Evolutionary conservation across 2,888 invertebrate genomes (phyloP).

Genomic region (Drosophila pseudotakahashii): DNA sequence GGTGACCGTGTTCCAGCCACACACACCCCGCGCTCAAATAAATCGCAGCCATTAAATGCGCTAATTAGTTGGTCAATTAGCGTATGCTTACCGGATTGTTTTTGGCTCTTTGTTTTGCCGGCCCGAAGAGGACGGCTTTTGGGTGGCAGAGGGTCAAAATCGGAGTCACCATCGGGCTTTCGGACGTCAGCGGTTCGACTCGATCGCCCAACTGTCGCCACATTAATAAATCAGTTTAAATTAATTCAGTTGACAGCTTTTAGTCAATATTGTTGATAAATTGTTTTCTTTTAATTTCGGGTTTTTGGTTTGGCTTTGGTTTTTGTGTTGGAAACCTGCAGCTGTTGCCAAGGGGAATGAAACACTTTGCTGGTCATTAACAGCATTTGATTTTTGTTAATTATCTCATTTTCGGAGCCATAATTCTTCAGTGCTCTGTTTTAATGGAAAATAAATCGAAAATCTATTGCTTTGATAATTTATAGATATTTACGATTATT

Average conservation of each 20-base stretch:
- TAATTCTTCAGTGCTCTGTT: neutral
- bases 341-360: constrained; percentile 31
- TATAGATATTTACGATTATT: neutral
- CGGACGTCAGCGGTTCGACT: constrained; percentile 48
- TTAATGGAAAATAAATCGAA: neutral
- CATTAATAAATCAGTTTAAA: constrained; percentile 71
- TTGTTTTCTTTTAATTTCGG: constrained; percentile 35
- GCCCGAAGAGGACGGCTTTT: neutral
- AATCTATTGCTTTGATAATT: neutral
- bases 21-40: constrained; percentile 13
- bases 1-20: constrained; percentile 53
- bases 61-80: constrained; percentile 73
- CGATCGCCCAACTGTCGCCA: constrained; percentile 55
- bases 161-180: constrained; percentile 7
- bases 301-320: constrained; percentile 4
- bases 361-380: constrained; percentile 24
- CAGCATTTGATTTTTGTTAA: constrained; percentile 18
- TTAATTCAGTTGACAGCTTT: constrained; percentile 56
- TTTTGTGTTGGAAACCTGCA: constrained; percentile 17
- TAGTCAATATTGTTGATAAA: constrained; percentile 42
- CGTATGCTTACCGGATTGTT: constrained; percentile 72
- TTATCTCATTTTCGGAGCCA: constrained; percentile 18
- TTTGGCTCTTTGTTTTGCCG: constrained; percentile 33
- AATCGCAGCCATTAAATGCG: constrained; percentile 68
- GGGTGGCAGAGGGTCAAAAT: neutral